These are phyloP conservation scores for Eleginops maclovinus DNA, from an alignment of 2,113 vertebrate genomes.

Conservation along the genomic window DNA sequence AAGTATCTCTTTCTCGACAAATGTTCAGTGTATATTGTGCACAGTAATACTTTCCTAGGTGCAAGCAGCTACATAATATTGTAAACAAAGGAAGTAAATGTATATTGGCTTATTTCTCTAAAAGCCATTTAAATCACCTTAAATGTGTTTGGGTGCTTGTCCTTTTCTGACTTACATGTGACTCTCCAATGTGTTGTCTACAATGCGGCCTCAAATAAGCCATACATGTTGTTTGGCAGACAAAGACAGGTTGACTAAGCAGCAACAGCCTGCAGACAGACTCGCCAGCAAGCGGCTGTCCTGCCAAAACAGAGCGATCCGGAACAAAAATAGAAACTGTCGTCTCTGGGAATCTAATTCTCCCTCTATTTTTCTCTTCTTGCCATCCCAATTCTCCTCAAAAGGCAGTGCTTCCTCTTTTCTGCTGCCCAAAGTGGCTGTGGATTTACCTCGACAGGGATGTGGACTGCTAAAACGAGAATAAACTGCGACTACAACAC, in stretches of 20 bases:
- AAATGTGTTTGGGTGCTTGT: not conserved
- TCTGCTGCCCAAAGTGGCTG: constrained; percentile 18
- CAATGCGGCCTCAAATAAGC: constrained; percentile 62
- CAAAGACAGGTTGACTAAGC: constrained; percentile 68
- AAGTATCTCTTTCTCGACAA: not conserved
- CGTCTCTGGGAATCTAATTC: constrained; percentile 62
- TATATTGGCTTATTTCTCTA: not conserved
- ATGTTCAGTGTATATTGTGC: not conserved
- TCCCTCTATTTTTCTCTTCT: constrained; percentile 15
- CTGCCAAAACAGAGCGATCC: constrained; percentile 60
- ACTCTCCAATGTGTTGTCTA: constrained; percentile 62
- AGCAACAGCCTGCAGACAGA: constrained; percentile 67
- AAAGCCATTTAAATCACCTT: no score
- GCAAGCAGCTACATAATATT: not conserved
- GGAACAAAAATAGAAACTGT: constrained; percentile 72
- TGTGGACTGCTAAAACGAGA: not conserved
- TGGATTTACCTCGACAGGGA: constrained; percentile 30
- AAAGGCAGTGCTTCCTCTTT: constrained; percentile 33
- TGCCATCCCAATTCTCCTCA: constrained; percentile 26
- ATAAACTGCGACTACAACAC: not conserved
- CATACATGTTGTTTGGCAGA: constrained; percentile 68
- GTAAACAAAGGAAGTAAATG: not conserved
- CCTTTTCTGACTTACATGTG: constrained; percentile 1
- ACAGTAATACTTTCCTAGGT: not conserved
- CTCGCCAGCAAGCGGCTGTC: constrained; percentile 44